Evolutionary conservation across 2,797 vertebrate genomes (phyloP).

Genomic region (Gila robusta): DNA sequence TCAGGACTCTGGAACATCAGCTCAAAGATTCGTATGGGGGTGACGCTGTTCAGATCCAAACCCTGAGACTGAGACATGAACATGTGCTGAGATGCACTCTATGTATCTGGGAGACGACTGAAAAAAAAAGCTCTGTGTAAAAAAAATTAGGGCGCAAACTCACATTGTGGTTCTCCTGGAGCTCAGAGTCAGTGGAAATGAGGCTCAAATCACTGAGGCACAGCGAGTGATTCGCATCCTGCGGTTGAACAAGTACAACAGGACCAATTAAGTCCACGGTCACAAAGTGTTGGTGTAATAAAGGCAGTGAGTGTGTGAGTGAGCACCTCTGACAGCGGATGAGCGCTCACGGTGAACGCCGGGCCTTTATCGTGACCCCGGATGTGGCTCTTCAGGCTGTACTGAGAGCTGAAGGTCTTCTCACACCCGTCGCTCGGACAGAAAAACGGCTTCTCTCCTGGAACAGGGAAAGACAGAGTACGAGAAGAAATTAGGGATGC

Average conservation of each 20-base stretch:
- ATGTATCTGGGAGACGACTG: neutral
- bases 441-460: constrained; percentile 97
- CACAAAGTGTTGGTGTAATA: neutral
- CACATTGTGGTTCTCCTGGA: constrained; percentile 91
- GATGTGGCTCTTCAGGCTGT: constrained; percentile 97
- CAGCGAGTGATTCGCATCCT: constrained; percentile 98
- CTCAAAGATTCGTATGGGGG: constrained; percentile 95
- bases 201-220: constrained; percentile 98
- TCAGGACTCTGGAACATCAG: constrained; percentile 98
- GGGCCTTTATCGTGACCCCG: constrained; percentile 94
- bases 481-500: neutral
- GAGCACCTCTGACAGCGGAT: constrained; percentile 89
- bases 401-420: constrained; percentile 97
- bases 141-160: constrained; percentile 68
- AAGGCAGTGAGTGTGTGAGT: neutral
- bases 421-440: constrained; percentile 96
- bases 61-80: constrained; percentile 82
- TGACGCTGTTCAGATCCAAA: constrained; percentile 90
- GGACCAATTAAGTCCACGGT: constrained; percentile 53
- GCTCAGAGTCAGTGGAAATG: constrained; percentile 94
- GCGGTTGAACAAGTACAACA: constrained; percentile 64
- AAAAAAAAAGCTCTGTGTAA: constrained; percentile 7
- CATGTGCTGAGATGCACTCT: constrained; percentile 6
- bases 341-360: constrained; percentile 83
- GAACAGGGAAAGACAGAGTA: constrained; percentile 2